Evolutionary conservation across 2,113 vertebrate genomes (phyloP), one percentile per base, ranked within the genome.

Genomic region (Melospiza melodia): DNA sequence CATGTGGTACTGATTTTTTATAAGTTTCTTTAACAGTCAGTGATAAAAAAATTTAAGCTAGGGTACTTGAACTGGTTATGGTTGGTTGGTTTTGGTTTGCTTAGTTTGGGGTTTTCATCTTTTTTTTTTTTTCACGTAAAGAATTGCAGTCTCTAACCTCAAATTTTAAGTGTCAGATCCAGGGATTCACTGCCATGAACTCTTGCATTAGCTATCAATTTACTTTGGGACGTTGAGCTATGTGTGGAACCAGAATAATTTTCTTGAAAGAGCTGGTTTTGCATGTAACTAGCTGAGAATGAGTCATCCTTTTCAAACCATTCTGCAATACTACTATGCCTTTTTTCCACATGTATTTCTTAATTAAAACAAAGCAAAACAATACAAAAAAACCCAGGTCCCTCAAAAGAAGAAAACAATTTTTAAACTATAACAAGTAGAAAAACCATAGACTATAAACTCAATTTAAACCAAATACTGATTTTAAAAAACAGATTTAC

Each of bases 161-260:
- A 2, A 11, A 57, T 87, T 86, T 35, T 51, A 48, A 68, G 10
- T 15, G 17, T n/a, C 2, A 66, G 68, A 66, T 30, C 13, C 44
- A 14, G 13, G 24, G 30, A 62, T 30, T 75, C 9, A 22, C 6
- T 65, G 28, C 15, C 25, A 25, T 39, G 37, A 48, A 15, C 35
- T 31, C 23, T 43, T 24, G 57, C 22, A 33, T 76, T 73, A 51
- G 5, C 5, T 68, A 51, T 39, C 41, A 11, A 8, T 71, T 63
- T 89, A 12, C 10, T 49, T 79, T 81, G 31, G 9, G 31, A 92
- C 31, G 13, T 69, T 71, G n/a, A 78, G 25, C 12, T 5, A 57
- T 3, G 1, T 24, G n/a, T 24, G 7, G n/a, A 5, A 77, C 2
- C 5, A 20, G 28, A 5, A 17, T 9, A 0, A 51, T n/a, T 73